Conservation (phyloP, 2,888 invertebrate genomes). For the Tetheella fluctuosa region DNA sequence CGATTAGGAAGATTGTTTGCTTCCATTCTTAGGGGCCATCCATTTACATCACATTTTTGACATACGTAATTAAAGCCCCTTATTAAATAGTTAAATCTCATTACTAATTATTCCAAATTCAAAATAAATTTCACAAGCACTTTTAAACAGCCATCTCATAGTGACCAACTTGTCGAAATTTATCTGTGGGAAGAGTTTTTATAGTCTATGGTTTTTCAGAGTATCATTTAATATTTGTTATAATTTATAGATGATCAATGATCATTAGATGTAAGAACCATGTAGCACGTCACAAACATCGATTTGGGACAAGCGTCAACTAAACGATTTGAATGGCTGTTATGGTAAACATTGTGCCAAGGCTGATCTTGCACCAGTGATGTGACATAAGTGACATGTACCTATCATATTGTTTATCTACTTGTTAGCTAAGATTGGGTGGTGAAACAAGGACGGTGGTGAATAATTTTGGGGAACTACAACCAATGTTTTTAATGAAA, state of each 20-base stretch:
- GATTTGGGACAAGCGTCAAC: constrained; percentile 49
- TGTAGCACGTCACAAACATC: constrained; percentile 40
- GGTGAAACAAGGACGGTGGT: constrained; percentile 28
- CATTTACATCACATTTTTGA: no score
- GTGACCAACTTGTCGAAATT: neutral
- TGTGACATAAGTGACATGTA: constrained; percentile 35
- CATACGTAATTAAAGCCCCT: no score
- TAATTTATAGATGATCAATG: constrained; percentile 7
- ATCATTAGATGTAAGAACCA: neutral
- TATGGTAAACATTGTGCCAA: constrained; percentile 29
- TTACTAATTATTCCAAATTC: no score
- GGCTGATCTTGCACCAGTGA: constrained; percentile 7
- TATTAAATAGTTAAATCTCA: no score
- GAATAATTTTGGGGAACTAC: constrained; percentile 15
- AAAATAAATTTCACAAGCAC: no score
- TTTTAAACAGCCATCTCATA: neutral
- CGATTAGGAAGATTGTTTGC: no score
- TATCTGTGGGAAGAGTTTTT: neutral
- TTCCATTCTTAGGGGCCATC: no score
- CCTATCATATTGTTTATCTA: constrained; percentile 13
- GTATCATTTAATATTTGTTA: neutral
- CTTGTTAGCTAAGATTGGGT: constrained; percentile 30
- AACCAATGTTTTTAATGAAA: neutral
- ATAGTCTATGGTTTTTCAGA: neutral
- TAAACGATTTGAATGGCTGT: constrained; percentile 40